Evolutionary conservation across 2,888 invertebrate genomes (phyloP), one percentile per base, ranked within the genome.

Genomic region (Ditula angustiorana): DNA sequence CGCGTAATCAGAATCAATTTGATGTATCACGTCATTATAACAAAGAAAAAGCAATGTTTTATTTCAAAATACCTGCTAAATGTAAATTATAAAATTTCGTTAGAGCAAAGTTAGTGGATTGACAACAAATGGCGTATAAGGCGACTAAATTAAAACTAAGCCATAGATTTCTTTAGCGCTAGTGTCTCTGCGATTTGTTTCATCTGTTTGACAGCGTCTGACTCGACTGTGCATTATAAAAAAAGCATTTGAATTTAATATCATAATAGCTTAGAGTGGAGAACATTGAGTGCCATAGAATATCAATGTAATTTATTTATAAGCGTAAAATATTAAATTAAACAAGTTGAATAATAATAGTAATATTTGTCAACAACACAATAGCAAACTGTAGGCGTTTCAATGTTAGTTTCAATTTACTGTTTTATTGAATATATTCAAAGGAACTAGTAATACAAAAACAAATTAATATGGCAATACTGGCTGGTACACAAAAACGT

Each of bases 31-130:
- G 71, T 75, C 83, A 81, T 81, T 71, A 70, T 75, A 26, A 53
- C 59, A 24, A 53, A 67, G 64, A 65, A 66, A 67, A 58, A 37
- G 56, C 24, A 13, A 26, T 64, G 66, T 72, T 73, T 70, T 68
- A 74, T 71, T 69, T 73, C 68, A 61, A 71, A 75, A 74, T 83
- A 85, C 85, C 85, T 77, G 76, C 84, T 69, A 75, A 68, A 61
- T 62, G 60, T 61, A 60, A 60, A 66, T 67, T 53, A 24, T 46
- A 47, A 58, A 59, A 64, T 16, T 10, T 41, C 41, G 41, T 41
- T 64, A 46, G 52, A 52, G 58, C 58, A 52, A 46, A 52, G 57
- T 46, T 44, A 49, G 44, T 28, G n/a, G 52, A 64, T 59, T 64
- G 64, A 64, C 64, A 64, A 64, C 58, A 59, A 64, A 41, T 59